Base-by-base conservation (phyloP, 1,140 invertebrate species). In the Lerema accius region DNA sequence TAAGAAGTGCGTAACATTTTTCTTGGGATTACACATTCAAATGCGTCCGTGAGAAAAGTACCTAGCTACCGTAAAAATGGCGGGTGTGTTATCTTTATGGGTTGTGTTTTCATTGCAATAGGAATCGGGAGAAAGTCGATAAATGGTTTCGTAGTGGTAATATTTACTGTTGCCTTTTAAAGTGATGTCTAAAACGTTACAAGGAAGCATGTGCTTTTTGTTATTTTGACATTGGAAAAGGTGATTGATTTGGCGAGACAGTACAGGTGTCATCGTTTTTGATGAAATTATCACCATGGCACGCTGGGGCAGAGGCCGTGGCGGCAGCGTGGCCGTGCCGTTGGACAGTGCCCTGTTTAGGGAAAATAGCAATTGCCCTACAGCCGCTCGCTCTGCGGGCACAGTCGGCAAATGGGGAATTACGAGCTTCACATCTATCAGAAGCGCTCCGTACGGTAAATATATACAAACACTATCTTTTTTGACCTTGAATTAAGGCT, bases 341-440 rank as follows among this genome's bases (percentile, higher is more conserved):
- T 82, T 93, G 84, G 93, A 92, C 71, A 92, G 91, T 71, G 90
- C 92, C 62, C 78, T 97, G 58, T 95, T 97, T 83, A 94, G 96
- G 83, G 96, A 97, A 88, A 97, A 96, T 84, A 96, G 94, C 71
- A 97, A 97, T 84, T 94, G 95, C 73, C 96, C 97, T 11, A 95
- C 96, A 19, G 96, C 96, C 39, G 95, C 96, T 14, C 95, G 97
- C 68, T 97, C 96, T 17, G 95, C 96, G 68, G 97, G 96, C 63
- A 97, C 96, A 32, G 95, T 98, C 64, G 96, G 96, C 71, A 96
- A 97, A 92, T 98, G 97, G 96, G 97, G 97, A 70, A 96, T 97
- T 84, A 97, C 97, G 67, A 97, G 96, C 42, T 98, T 97, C 88
- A 98, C 97, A 32, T 97, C 96, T 0, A 95, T 97, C 58, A 92